phyloP scores from a whole-genome alignment of 2,113 vertebrate genomes.

The Calidris pugnax region DNA sequence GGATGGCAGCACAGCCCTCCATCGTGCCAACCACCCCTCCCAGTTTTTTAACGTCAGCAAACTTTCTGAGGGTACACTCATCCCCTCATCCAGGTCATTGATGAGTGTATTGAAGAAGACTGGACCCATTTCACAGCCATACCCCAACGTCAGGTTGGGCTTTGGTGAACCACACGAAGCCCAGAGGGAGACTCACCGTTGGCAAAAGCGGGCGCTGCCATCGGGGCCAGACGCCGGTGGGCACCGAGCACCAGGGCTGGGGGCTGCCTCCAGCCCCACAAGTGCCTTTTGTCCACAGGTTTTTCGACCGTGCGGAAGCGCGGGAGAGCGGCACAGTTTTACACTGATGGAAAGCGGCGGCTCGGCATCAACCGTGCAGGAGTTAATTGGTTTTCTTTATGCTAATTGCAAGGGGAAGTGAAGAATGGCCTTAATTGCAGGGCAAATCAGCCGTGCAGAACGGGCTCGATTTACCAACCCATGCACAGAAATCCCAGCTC shows the following conservation, averaged over 20 bases:
- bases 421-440: conserved; percentile 59
- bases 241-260: rapidly evolving
- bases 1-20: no score
- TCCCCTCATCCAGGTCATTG: no score
- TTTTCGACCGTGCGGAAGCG: rapidly evolving
- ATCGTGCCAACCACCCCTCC: no score
- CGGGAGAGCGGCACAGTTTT: neutral
- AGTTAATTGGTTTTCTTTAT: conserved; percentile 46
- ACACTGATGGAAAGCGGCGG: rapidly evolving
- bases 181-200: neutral
- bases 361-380: rapidly evolving
- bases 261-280: neutral
- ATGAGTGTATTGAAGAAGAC: no score
- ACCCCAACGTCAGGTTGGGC: rapidly evolving
- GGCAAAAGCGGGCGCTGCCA: rapidly evolving
- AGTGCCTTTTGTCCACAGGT: neutral
- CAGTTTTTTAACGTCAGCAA: no score
- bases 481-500: neutral
- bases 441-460: conserved; percentile 29
- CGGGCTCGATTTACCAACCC: neutral
- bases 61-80: no score
- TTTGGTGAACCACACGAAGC: neutral
- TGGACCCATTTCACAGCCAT: rapidly evolving
- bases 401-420: conserved; percentile 52
- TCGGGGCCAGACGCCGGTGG: rapidly evolving